phyloP scores from a whole-genome alignment of 2,888 invertebrate genomes.

The Caenorhabditis drosophilae region DNA sequence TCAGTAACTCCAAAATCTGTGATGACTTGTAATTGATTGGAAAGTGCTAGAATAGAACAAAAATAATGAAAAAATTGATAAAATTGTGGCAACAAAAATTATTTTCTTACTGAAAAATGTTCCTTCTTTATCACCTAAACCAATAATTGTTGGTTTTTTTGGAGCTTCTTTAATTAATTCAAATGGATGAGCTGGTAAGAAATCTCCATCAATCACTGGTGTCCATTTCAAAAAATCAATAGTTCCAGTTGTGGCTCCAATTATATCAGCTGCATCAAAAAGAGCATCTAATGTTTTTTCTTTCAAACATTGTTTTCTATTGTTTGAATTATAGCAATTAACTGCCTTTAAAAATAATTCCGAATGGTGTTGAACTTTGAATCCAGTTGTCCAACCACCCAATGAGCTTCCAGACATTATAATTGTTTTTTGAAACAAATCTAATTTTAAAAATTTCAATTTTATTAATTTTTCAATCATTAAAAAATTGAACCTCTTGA shows the following conservation, averaged over 20 bases:
- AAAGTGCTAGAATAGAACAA: constrained; percentile 21
- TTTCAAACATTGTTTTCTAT: constrained; percentile 46
- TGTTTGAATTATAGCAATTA: constrained; percentile 34
- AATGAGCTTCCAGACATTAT: constrained; percentile 51
- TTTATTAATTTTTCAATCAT: too few species aligned
- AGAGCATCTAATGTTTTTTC: constrained; percentile 39
- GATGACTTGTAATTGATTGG: constrained; percentile 27
- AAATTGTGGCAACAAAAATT: too few species aligned
- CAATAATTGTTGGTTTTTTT: constrained; percentile 51
- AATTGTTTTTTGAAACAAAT: constrained; percentile 51
- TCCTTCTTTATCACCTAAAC: constrained; percentile 52
- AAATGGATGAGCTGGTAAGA: constrained; percentile 40
- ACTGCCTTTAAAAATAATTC: constrained; percentile 25
- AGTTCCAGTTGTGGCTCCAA: constrained; percentile 28
- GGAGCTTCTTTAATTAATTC: constrained; percentile 41
- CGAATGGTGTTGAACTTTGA: constrained; percentile 31
- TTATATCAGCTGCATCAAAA: constrained; percentile 25
- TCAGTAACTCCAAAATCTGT: constrained; percentile 18
- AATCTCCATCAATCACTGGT: constrained; percentile 53
- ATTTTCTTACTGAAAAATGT: constrained; percentile 39
- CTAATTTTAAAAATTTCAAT: too few species aligned
- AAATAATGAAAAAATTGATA: too few species aligned
- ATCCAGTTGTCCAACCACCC: constrained; percentile 50
- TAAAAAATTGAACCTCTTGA: constrained; percentile 19
- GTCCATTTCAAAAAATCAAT: constrained; percentile 47